Base-by-base conservation (phyloP, 1,140 invertebrate genomes). In the Gryon sp. region DNA sequence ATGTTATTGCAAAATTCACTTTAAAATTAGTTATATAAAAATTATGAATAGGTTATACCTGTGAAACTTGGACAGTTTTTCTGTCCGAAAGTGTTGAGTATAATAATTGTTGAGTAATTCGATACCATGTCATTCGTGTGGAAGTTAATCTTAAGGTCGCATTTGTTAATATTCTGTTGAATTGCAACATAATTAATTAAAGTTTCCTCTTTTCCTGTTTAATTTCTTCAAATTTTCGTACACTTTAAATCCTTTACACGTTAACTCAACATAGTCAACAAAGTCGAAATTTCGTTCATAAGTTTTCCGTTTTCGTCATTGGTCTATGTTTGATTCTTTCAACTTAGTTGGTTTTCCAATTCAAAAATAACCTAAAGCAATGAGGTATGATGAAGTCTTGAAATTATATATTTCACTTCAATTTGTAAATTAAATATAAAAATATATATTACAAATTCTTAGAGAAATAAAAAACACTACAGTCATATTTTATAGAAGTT, bases 31-130 rank as follows among this genome's bases (percentile, higher is more conserved):
- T 60, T 60, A 46, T 26, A 38, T 46, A 60, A 60, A 60, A 34
- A n/a, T 36, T 26, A 38, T 8, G 1, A 7, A 52, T 22, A 60
- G 57, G 57, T 60, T 50, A 62, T 62, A 48, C 57, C 43, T 62
- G 9, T 8, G 14, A 0, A 0, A 18, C 8, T 9, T 20, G 30
- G 26, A 40, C 14, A 36, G 22, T 32, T 3, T 62, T 32, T 9
- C 26, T 12, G 1, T 48, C 19, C 18, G 57, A 62, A 18, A 48
- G 45, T 40, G 57, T 62, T n/a, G 57, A 62, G 40, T 62, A 48
- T 38, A 62, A 48, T n/a, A 48, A 30, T 18, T 63, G 60, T 28
- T 52, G 60, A 4, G 45, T 30, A 2, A 52, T 20, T 7, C 34
- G 36, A 63, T 46, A 52, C 60, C 32, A 43, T 1, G 38, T 52